phyloP scores from a whole-genome alignment of 2,888 invertebrate genomes.

The Tethea ocularis region DNA sequence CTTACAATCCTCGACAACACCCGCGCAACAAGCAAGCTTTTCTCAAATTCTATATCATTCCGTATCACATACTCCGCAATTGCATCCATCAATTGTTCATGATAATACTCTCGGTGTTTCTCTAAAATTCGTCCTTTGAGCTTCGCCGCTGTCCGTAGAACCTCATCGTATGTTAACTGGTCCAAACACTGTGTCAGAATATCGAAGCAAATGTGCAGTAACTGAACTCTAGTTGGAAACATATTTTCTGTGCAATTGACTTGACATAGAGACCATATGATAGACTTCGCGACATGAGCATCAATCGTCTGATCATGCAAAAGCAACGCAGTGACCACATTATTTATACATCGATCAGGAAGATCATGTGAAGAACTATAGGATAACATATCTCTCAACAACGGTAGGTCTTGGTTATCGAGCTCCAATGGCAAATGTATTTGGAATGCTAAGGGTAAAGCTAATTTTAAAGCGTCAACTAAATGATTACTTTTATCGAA shows the following conservation, averaged over 20 bases:
- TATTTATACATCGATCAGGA: constrained; percentile 77
- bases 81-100: constrained; percentile 84
- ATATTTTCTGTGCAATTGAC: constrained; percentile 65
- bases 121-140: constrained; percentile 70
- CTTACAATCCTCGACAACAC: constrained; percentile 84
- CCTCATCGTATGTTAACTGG: constrained; percentile 69
- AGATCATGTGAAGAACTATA: constrained; percentile 79
- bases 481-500: constrained; percentile 81
- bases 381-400: constrained; percentile 80
- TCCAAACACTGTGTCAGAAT: constrained; percentile 72
- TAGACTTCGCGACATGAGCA: constrained; percentile 74
- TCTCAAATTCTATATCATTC: constrained; percentile 78
- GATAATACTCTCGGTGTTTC: constrained; percentile 82
- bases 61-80: constrained; percentile 79
- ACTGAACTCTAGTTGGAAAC: constrained; percentile 69
- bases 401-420: constrained; percentile 76
- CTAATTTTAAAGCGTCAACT: constrained; percentile 85
- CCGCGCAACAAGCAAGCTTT: constrained; percentile 74
- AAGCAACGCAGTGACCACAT: constrained; percentile 78
- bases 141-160: constrained; percentile 78
- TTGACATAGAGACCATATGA: constrained; percentile 83
- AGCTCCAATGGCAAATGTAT: constrained; percentile 84
- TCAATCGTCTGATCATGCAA: constrained; percentile 70
- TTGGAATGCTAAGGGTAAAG: constrained; percentile 87
- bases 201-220: constrained; percentile 80